Percentiles rank a stretch among this genome's conserved stretches.
These are phyloP conservation scores for Phymanthus crucifer DNA, from an alignment of 92 coral and sea anemone species.

Conservation along the genomic window DNA sequence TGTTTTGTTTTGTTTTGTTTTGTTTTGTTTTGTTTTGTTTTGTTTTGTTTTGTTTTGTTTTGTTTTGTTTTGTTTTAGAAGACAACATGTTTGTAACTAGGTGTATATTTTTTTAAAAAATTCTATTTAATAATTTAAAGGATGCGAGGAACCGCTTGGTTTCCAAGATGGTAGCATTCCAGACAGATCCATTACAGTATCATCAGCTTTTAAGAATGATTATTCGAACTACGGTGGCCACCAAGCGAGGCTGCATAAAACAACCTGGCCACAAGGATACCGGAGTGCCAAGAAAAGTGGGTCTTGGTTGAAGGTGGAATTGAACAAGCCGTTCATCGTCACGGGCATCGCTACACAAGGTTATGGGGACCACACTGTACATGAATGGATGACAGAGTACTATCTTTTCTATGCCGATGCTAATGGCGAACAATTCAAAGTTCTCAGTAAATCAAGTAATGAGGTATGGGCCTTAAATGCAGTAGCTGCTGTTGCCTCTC, in stretches of 20 bases:
- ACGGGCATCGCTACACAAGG: slow-evolving; percentile 67
- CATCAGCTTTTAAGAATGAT: slow-evolving; percentile 28
- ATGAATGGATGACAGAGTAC: slow-evolving; percentile 53
- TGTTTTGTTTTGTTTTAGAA: too few species aligned
- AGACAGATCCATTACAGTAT: slow-evolving; percentile 33
- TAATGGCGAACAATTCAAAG: not conserved
- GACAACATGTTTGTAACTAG: too few species aligned
- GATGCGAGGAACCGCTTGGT: slow-evolving; percentile 47
- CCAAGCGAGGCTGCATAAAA: slow-evolving; percentile 47
- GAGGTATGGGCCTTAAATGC: not conserved
- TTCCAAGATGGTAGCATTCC: slow-evolving; percentile 39
- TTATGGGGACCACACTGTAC: slow-evolving; percentile 34
- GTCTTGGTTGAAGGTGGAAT: slow-evolving; percentile 40
- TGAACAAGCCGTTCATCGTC: slow-evolving; percentile 34
- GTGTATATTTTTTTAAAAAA: not conserved
- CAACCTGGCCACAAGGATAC: slow-evolving; percentile 40
- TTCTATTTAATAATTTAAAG: slow-evolving; percentile 16
- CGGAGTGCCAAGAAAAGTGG: slow-evolving; percentile 6
- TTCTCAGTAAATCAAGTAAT: not conserved
- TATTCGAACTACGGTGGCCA: slow-evolving; percentile 36
- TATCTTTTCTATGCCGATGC: slow-evolving; percentile 23
- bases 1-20: too few species aligned
- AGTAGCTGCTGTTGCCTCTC: too few species aligned
- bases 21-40: too few species aligned
- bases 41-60: too few species aligned